Evolutionary conservation across 1,140 invertebrate genomes (phyloP).

Genomic region (Neodiprion virginianus): DNA sequence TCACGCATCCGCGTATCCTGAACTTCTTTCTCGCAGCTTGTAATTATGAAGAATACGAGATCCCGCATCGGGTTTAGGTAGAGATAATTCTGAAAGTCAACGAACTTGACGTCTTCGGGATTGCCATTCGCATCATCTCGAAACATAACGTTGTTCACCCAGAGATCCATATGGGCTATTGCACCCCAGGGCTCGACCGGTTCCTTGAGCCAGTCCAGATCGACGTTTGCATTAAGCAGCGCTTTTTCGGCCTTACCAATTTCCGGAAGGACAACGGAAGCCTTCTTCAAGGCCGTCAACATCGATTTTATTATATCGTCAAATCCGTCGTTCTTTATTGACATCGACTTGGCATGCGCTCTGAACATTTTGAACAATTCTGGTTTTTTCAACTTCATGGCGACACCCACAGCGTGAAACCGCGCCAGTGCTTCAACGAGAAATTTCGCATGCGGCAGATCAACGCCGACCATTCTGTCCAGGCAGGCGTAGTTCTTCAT

Average conservation of each 20-base stretch:
- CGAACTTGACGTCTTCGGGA: conserved; percentile 63
- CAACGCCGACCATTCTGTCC: conserved; percentile 60
- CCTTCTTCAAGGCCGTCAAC: background rate
- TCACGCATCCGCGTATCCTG: conserved; percentile 57
- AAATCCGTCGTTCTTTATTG: background rate
- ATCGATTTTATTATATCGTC: conserved; percentile 33
- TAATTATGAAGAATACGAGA: conserved; percentile 66
- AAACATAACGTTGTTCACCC: conserved; percentile 70
- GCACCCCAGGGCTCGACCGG: conserved; percentile 60
- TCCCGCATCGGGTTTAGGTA: conserved; percentile 64
- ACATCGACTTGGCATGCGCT: conserved; percentile 34
- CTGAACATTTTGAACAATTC: conserved; percentile 59
- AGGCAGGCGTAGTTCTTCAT: conserved; percentile 57
- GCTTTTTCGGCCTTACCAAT: conserved; percentile 41
- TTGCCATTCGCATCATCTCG: conserved; percentile 38
- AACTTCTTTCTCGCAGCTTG: conserved; percentile 58
- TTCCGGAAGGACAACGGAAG: conserved; percentile 38
- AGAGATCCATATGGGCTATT: conserved; percentile 67
- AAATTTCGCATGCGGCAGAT: conserved; percentile 58
- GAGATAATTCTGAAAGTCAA: conserved; percentile 69
- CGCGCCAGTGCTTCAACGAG: conserved; percentile 61
- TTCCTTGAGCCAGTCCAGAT: conserved; percentile 33
- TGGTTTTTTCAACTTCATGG: conserved; percentile 60
- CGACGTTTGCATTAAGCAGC: conserved; percentile 38
- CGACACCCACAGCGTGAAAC: conserved; percentile 67